Evolutionary conservation across 2,888 invertebrate genomes (phyloP).

Genomic region (Rambutsinella grinnellia): DNA sequence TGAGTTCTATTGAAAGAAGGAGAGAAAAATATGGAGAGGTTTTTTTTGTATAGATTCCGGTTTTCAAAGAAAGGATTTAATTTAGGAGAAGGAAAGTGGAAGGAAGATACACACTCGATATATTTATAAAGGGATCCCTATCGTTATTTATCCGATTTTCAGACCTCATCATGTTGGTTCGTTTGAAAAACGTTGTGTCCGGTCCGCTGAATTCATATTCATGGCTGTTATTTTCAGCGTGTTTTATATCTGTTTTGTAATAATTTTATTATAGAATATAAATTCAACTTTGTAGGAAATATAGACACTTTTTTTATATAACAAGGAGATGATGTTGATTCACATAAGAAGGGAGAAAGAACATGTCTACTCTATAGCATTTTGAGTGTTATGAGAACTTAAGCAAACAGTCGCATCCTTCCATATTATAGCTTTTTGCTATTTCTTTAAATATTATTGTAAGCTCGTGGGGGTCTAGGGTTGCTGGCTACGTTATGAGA

Average conservation of each 20-base stretch:
- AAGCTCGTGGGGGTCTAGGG: conserved; percentile 30
- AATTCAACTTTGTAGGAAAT: neutral
- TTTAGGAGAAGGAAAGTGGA: conserved; percentile 27
- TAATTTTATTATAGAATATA: neutral
- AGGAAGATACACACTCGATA: conserved; percentile 25
- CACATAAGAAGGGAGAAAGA: neutral
- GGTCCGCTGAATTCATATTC: conserved; percentile 36
- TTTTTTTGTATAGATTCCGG: conserved; percentile 18
- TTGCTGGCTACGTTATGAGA: neutral
- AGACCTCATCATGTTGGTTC: conserved; percentile 17
- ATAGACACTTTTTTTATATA: neutral
- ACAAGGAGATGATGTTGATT: neutral
- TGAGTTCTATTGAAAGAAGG: too few relatives aligned
- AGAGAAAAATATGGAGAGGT: neutral
- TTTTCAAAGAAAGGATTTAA: conserved; percentile 45
- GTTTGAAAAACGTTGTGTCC: conserved; percentile 32
- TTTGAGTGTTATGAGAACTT: neutral
- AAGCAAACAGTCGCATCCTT: neutral
- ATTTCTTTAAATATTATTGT: conserved; percentile 44
- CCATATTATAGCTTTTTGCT: neutral
- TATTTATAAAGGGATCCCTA: conserved; percentile 12
- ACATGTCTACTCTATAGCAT: neutral
- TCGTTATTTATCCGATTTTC: conserved; percentile 48
- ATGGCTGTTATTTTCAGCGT: neutral
- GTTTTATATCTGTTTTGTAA: too few relatives aligned